These are phyloP conservation scores for Cotesia chilonis DNA, from an alignment of 1,140 invertebrate species.

Conservation along the genomic window DNA sequence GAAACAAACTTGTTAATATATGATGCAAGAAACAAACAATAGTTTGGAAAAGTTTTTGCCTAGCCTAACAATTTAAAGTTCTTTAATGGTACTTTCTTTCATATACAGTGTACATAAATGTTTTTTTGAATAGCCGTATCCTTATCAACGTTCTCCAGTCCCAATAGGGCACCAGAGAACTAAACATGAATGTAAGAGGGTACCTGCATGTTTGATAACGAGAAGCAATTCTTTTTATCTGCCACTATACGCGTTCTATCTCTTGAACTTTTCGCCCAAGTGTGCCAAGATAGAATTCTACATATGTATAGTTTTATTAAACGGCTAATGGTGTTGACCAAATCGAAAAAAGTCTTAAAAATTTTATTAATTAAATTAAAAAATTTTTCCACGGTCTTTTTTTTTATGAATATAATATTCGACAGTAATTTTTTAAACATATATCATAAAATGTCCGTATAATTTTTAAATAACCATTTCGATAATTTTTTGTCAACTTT, in stretches of 20 bases:
- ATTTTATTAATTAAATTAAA: too few species aligned
- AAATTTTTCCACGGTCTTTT: too few species aligned
- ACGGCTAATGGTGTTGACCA: constrained; percentile 16
- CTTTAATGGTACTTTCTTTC: not conserved
- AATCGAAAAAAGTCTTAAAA: not conserved
- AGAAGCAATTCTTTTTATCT: constrained; percentile 35
- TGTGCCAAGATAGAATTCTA: constrained; percentile 33
- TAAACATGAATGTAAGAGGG: constrained; percentile 34
- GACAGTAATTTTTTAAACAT: too few species aligned
- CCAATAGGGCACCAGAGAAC: constrained; percentile 25
- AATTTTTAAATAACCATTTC: too few species aligned
- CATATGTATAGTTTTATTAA: not conserved
- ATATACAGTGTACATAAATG: not conserved
- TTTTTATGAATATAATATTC: too few species aligned
- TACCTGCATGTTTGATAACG: constrained; percentile 43
- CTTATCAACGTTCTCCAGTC: constrained; percentile 32
- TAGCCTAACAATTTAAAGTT: not conserved
- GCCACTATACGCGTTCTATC: constrained; percentile 19
- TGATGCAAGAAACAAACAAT: not conserved
- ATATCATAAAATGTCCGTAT: too few species aligned
- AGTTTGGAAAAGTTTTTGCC: not conserved
- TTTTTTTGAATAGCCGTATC: constrained; percentile 18
- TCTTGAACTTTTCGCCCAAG: constrained; percentile 20
- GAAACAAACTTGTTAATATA: not conserved
- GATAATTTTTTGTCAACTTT: too few species aligned